Percentiles rank a stretch among this genome's conserved stretches.
These are phyloP conservation scores for Harpegnathos saltator DNA, from an alignment of 1,140 invertebrate genomes.

Conservation along the genomic window DNA sequence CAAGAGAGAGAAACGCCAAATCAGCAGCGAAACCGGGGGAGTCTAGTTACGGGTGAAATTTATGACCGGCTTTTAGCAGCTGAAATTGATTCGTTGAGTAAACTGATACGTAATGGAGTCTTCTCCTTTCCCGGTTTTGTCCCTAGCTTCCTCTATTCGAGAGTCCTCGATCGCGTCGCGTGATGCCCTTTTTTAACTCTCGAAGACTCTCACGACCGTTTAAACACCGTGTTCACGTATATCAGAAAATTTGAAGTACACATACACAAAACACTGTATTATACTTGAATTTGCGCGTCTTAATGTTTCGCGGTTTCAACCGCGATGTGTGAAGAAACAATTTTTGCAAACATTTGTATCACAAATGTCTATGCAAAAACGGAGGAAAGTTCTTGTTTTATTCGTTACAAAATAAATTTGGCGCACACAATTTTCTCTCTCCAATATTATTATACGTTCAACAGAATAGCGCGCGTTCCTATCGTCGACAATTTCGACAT, in stretches of 20 bases:
- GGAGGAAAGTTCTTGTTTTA: too few relatives aligned
- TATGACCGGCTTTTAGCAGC: conserved; percentile 78
- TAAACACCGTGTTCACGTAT: background rate
- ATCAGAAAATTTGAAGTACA: conserved; percentile 10
- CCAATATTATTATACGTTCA: too few relatives aligned
- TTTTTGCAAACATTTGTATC: background rate
- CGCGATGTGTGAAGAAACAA: background rate
- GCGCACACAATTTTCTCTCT: too few relatives aligned
- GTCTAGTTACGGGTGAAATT: conserved; percentile 74
- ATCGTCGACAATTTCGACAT: too few relatives aligned
- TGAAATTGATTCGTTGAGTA: conserved; percentile 80
- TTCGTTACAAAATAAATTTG: too few relatives aligned
- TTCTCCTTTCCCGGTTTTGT: conserved; percentile 63
- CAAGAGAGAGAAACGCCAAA: conserved; percentile 73
- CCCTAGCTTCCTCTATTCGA: conserved; percentile 35
- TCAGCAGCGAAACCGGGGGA: conserved; percentile 66
- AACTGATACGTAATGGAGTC: conserved; percentile 78
- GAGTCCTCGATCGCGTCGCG: conserved; percentile 36
- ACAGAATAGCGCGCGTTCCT: too few relatives aligned
- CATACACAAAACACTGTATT: background rate
- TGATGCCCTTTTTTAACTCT: conserved; percentile 55
- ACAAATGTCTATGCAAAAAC: background rate
- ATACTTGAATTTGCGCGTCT: background rate
- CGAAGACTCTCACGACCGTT: conserved; percentile 56
- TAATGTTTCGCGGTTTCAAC: background rate